Evolutionary conservation across 2,888 invertebrate genomes (phyloP), one percentile per base, ranked within the genome.

Genomic region (Amblyteles armatorius): DNA sequence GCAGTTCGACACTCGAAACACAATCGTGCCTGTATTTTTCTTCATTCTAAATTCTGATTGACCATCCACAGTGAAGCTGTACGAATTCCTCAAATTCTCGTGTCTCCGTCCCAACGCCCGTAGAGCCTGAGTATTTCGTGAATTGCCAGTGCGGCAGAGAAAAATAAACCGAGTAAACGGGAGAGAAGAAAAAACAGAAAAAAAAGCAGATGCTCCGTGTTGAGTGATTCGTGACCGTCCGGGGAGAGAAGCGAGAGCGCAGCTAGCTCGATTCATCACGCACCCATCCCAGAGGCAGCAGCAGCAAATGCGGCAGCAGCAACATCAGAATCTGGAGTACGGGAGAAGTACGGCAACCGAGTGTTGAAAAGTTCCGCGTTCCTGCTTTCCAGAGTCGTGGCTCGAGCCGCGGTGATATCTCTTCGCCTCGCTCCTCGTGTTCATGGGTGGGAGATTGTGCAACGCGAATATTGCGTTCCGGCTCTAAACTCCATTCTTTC

Each of bases 261-360:
- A 26, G 63, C 50, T 19, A 22, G 65, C 50, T 52, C 76, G 50
- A 76, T 76, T 33, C 65, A 50, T 76, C 76, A 76, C 76, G 50
- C 65, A 52, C 65, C 7, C 60, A 44, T 48, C 22, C 22, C 76
- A 29, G 48, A 22, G 11, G 22, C 9, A 55, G 9, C 55, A 55
- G 22, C 55, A 11, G 5, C 57, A 22, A 11, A 44, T 33, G 33
- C 63, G n/a, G n/a, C 71, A 29, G n/a, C 71, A 1, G 65, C 48
- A 65, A 76, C 60, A 48, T 48, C 65, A 52, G 36, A 65, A 68
- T 73, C 19, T 44, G 52, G 55, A 74, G 81, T 83, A 69, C 65
- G n/a, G 26, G 78, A 79, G 83, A 79, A 40, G 33, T 50, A 65
- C 57, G 57, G 83, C 88, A 87, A 52, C 67, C 79, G 76, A 79